Conservation (phyloP, 2,113 vertebrate species). For the Campylomormyrus numenius region DNA sequence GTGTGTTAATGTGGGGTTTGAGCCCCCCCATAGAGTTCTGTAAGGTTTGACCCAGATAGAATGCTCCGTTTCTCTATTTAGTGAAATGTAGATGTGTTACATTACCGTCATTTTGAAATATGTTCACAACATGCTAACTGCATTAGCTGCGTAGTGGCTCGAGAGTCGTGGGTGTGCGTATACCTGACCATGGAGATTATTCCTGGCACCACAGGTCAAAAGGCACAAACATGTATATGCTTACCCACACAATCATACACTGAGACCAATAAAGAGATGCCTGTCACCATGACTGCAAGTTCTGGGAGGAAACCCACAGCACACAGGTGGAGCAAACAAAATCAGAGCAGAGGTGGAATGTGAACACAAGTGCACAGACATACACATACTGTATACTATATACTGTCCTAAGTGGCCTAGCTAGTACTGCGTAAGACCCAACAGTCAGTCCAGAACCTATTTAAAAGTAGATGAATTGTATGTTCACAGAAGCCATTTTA, state of each 20-base stretch:
- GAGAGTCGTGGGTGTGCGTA: not conserved
- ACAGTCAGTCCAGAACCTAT: not conserved
- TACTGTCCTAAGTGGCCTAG: not conserved
- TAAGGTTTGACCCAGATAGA: not conserved
- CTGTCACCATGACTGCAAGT: not conserved
- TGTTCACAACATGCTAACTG: not conserved
- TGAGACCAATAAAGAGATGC: not conserved
- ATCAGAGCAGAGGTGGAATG: not conserved
- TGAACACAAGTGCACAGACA: not conserved
- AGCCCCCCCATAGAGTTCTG: not conserved
- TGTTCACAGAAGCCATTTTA: not conserved
- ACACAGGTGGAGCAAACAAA: not conserved
- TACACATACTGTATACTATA: not conserved
- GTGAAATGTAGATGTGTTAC: not conserved
- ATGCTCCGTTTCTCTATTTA: not conserved
- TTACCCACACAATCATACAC: not conserved
- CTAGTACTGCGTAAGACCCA: not conserved
- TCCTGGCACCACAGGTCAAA: not conserved
- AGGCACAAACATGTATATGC: not conserved
- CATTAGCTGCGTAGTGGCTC: not conserved
- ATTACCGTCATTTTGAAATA: not conserved
- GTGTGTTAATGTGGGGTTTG: not conserved
- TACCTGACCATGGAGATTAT: not conserved
- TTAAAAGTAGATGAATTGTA: not conserved
- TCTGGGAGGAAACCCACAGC: not conserved